Percentiles rank a stretch among this genome's conserved stretches.
Evolutionary conservation across 2,113 vertebrate species (phyloP).

Genomic region (Chloebia gouldiae): DNA sequence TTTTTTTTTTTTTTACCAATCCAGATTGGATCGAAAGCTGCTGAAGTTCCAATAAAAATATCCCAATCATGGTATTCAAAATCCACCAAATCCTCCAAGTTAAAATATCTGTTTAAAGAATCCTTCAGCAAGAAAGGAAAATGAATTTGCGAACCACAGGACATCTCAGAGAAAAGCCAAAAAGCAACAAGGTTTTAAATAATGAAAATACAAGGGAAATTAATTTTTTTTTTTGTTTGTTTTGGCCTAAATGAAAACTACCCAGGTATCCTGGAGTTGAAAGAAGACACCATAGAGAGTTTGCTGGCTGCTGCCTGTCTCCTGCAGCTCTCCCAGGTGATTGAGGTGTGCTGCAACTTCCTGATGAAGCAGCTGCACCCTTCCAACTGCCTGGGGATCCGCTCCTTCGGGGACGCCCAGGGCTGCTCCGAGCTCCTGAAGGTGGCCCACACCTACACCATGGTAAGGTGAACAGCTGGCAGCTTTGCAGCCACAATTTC

Average conservation of each 20-base stretch:
- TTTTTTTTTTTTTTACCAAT: neutral
- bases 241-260: neutral
- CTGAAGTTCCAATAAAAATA: neutral
- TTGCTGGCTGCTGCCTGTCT: slow-evolving; percentile 93
- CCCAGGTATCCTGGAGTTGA: slow-evolving; percentile 90
- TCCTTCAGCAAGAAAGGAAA: neutral
- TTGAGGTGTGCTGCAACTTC: slow-evolving; percentile 95
- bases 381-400: slow-evolving; percentile 96
- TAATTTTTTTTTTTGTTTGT: neutral
- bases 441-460: slow-evolving; percentile 94
- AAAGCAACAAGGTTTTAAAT: neutral
- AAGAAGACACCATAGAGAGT: slow-evolving; percentile 96
- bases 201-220: neutral
- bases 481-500: neutral
- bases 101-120: neutral
- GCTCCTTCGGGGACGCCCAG: slow-evolving; percentile 94
- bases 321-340: slow-evolving; percentile 93
- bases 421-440: slow-evolving; percentile 90
- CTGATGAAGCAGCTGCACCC: slow-evolving; percentile 97
- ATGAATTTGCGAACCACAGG: neutral
- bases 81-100: neutral
- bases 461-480: slow-evolving; percentile 75
- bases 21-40: neutral
- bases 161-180: neutral
- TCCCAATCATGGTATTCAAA: neutral